Percentiles rank a stretch among this genome's conserved stretches.
These are phyloP conservation scores for Mola mola DNA, from an alignment of 2,113 vertebrate genomes.

Conservation along the genomic window DNA sequence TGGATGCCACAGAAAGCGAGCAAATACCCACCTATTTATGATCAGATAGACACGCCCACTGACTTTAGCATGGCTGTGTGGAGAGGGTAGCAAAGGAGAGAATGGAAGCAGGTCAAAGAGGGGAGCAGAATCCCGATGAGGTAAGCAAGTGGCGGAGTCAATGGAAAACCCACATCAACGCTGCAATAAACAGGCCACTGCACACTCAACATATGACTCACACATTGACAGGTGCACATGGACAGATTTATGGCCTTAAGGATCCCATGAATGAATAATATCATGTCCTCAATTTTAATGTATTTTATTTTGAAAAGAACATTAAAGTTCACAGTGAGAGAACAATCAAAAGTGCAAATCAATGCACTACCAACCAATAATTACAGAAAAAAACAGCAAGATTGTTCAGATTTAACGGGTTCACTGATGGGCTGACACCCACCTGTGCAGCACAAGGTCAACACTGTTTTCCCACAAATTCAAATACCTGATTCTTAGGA, in stretches of 20 bases:
- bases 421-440: too few species aligned
- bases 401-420: too few species aligned
- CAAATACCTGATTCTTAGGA: background rate
- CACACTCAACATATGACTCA: background rate
- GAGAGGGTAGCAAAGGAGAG: constrained; percentile 73
- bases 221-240: background rate
- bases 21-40: constrained; percentile 99
- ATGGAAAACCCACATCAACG: constrained; percentile 8
- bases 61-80: constrained; percentile 96
- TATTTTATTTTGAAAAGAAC: background rate
- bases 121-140: constrained; percentile 52
- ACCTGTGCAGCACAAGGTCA: background rate
- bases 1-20: constrained; percentile 80
- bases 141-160: constrained; percentile 8
- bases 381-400: too few species aligned
- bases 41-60: constrained; percentile 97
- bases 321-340: too few species aligned
- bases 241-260: too few species aligned
- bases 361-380: too few species aligned
- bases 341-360: too few species aligned
- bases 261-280: too few species aligned
- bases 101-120: constrained; percentile 46
- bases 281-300: background rate
- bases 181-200: background rate
- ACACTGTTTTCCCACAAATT: background rate